Evolutionary conservation across 2,888 invertebrate genomes (phyloP), one percentile per base, ranked within the genome.

Genomic region (Emesis furor): DNA sequence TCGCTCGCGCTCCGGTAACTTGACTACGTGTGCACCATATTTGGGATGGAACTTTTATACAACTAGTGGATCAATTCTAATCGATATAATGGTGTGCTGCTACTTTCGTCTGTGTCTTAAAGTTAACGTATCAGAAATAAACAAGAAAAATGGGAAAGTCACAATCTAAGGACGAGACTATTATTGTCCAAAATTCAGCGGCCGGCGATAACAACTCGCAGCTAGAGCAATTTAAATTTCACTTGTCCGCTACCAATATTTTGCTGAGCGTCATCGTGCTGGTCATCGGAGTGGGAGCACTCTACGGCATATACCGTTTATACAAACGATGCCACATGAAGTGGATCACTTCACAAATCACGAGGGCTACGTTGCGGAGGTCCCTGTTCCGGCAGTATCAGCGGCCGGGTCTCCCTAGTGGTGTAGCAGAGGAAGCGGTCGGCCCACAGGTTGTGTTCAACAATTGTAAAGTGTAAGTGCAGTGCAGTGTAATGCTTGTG

Each of bases 181-280:
- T 51, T 51, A 12, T 51, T 12, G 51, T 51, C 51, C 51, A 51
- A 51, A 12, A 51, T 51, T 3, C 51, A 51, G 12, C 51, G 12
- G 51, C 51, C 51, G 51, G 12, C 51, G 51, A 51, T 51, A 51
- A 51, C 7, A 51, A 51, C 51, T 51, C 51, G 51, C 51, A 51
- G 51, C 51, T 51, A 10, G 51, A 51, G 3, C 51, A 51, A 51
- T 51, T 51, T 51, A 51, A 51, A 51, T 51, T 7, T 51, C 12
- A 51, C 51, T 51, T 51, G 51, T 51, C 51, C 51, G n/a, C 51
- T 51, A 51, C 51, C 12, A 51, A 51, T 51, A 51, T 51, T 51
- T 51, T 51, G 12, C 51, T 51, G 51, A 51, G 51, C 51, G 51
- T 51, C 51, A 51, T 51, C 51, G 51, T 24, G 24, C 24, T 24